A percentile compares a stretch with the other conserved stretches of the same genome.
These are phyloP conservation scores for Nixonia krombeini DNA, from an alignment of 1,140 invertebrate species.

Conservation along the genomic window DNA sequence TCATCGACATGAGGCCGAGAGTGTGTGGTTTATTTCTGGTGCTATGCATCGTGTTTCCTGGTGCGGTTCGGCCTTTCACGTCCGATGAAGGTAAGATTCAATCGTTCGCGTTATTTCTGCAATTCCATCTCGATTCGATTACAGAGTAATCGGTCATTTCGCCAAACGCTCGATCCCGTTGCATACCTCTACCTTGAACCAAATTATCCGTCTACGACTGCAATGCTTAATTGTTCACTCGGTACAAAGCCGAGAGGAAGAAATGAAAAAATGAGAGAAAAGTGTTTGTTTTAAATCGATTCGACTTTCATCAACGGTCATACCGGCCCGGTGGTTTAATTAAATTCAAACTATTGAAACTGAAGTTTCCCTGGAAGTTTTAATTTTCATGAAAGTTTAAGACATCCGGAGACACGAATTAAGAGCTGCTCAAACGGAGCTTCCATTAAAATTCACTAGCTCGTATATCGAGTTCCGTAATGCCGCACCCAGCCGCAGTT, in stretches of 20 bases:
- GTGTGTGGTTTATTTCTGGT: conserved; percentile 62
- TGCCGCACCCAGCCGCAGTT: conserved; percentile 13
- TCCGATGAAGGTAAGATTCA: conserved; percentile 65
- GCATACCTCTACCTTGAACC: too few species aligned
- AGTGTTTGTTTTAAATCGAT: too few species aligned
- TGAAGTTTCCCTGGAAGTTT: conserved; percentile 13
- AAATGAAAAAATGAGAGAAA: too few species aligned
- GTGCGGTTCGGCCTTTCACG: conserved; percentile 60
- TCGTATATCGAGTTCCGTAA: conserved; percentile 16
- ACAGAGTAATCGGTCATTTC: too few species aligned
- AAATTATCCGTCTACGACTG: too few species aligned
- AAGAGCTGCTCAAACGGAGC: conserved; percentile 24
- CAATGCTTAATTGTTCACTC: too few species aligned
- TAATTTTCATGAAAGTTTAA: conserved; percentile 24
- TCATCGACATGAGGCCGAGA: conserved; percentile 67
- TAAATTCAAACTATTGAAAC: conserved; percentile 10
- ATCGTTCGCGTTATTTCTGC: too few species aligned
- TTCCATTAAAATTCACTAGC: conserved; percentile 36
- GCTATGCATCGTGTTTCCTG: conserved; percentile 58
- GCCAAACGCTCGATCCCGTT: too few species aligned
- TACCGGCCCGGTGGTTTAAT: conserved; percentile 11
- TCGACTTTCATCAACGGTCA: conserved; percentile 1
- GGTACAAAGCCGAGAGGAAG: too few species aligned
- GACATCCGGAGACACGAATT: conserved; percentile 28
- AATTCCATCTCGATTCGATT: too few species aligned